Conservation (phyloP, 2,888 invertebrate genomes). For the Pyrgus malvae region DNA sequence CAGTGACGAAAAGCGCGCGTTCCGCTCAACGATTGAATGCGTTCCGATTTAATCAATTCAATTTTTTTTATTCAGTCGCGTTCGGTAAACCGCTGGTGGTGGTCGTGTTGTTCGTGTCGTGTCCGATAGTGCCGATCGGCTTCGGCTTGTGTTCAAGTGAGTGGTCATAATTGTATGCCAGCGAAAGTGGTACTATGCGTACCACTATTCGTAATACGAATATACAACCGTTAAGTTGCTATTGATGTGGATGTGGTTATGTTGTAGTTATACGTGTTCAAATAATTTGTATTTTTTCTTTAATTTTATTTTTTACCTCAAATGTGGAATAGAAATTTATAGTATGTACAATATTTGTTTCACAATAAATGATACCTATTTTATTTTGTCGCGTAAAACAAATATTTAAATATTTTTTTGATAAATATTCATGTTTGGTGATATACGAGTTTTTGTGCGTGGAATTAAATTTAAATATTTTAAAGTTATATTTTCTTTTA, state of each 20-base stretch:
- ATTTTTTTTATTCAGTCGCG: slow-evolving; percentile 3
- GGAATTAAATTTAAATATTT: too few relatives aligned
- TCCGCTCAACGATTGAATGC: too few relatives aligned
- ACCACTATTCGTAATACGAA: background rate
- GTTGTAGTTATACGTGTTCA: background rate
- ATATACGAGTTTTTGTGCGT: too few relatives aligned
- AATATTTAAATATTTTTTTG: too few relatives aligned
- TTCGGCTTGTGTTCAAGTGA: slow-evolving; percentile 2
- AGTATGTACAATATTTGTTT: too few relatives aligned
- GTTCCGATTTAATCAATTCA: too few relatives aligned
- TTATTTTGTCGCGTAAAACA: too few relatives aligned
- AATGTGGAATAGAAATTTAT: too few relatives aligned
- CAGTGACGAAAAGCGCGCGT: too few relatives aligned
- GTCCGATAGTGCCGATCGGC: background rate
- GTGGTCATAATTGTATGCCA: slow-evolving; percentile 7
- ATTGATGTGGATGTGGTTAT: background rate
- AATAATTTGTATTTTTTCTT: background rate
- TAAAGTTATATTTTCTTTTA: too few relatives aligned
- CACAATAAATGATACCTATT: too few relatives aligned
- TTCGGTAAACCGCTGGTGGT: background rate
- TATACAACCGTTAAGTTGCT: slow-evolving; percentile 1
- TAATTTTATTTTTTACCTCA: background rate
- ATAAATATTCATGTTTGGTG: too few relatives aligned
- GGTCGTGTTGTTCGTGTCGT: background rate
- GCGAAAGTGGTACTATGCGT: slow-evolving; percentile 11